Percentiles rank a stretch among this genome's conserved stretches.
Conservation (phyloP, 2,888 invertebrate genomes). For the Calameuta idolon region DNA sequence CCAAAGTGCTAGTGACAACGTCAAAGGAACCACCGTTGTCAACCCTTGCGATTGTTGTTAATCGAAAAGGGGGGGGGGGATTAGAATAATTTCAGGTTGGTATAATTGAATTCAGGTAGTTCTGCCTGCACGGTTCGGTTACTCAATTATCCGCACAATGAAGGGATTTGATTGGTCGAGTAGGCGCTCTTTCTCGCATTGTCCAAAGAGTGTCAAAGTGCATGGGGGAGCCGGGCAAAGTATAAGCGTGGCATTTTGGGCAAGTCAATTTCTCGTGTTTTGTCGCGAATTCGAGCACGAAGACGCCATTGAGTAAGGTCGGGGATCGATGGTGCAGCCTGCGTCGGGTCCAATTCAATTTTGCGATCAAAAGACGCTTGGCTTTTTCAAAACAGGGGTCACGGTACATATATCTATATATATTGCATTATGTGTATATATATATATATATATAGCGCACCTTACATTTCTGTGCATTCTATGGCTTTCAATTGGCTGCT, state of each 20-base stretch:
- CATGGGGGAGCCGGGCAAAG: background rate
- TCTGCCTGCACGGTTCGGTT: background rate
- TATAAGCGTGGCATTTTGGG: constrained; percentile 20
- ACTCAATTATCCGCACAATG: background rate
- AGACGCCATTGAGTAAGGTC: constrained; percentile 48
- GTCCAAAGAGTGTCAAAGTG: background rate
- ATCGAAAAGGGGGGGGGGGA: background rate
- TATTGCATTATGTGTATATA: constrained; percentile 10
- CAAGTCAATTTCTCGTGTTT: constrained; percentile 52
- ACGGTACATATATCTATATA: background rate
- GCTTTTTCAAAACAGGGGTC: constrained; percentile 55
- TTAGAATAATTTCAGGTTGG: background rate
- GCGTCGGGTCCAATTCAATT: constrained; percentile 56
- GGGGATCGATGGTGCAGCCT: constrained; percentile 24
- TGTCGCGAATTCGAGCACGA: constrained; percentile 39
- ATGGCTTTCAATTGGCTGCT: constrained; percentile 58
- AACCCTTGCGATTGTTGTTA: background rate
- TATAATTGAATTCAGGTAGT: background rate
- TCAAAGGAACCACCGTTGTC: background rate
- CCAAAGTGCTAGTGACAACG: background rate
- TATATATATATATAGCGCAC: constrained; percentile 32
- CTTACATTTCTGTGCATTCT: constrained; percentile 54
- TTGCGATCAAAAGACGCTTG: constrained; percentile 61
- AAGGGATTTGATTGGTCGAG: background rate
- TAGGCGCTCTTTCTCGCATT: background rate